Evolutionary conservation across 2,113 vertebrate genomes (phyloP), one percentile per base, ranked within the genome.

Genomic region (Herpailurus yagouaroundi): DNA sequence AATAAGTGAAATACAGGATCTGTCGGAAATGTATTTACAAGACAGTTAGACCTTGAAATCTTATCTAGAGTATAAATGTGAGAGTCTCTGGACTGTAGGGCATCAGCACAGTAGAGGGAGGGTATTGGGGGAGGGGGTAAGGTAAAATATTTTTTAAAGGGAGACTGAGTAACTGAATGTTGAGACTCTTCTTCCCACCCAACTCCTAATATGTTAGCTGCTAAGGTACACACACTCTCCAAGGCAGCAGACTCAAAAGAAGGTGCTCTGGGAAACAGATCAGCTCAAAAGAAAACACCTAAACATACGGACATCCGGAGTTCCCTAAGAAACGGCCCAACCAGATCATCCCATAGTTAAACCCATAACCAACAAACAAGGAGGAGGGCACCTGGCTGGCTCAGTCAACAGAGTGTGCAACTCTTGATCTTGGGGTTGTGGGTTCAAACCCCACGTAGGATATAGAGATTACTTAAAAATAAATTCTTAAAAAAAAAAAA

Each of bases 11-110:
- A 89, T 60, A 89, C 25, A 89, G 83, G 4, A 71, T 79, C 63
- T 79, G 41, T 55, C 36, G n/a, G 69, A 79, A 89, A 45, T 63
- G 13, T 64, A 73, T 38, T 80, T 81, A 74, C 25, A 33, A 64
- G 88, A 41, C 38, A 63, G 64, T 36, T 91, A 91, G 74, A 96
- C 45, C 60, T 85, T 95, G 79, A 84, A 64, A 71, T 79, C 14
- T 55, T 41, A 55, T 66, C n/a, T 91, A 91, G 14, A 64, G 21
- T 25, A 83, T 52, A 86, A n/a, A 69, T 18, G 10, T 21, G 11
- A 92, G 41, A 31, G 33, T 80, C 66, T 73, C 27, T 80, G 79
- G 38, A 31, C 66, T 77, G 2, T 6, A 76, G 2, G 18, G 25
- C 33, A 69, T n/a, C 48, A 15, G 60, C 41, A 16, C 60, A 84